phyloP scores from a whole-genome alignment of 2,888 invertebrate genomes.

The Galerucella pusilla region DNA sequence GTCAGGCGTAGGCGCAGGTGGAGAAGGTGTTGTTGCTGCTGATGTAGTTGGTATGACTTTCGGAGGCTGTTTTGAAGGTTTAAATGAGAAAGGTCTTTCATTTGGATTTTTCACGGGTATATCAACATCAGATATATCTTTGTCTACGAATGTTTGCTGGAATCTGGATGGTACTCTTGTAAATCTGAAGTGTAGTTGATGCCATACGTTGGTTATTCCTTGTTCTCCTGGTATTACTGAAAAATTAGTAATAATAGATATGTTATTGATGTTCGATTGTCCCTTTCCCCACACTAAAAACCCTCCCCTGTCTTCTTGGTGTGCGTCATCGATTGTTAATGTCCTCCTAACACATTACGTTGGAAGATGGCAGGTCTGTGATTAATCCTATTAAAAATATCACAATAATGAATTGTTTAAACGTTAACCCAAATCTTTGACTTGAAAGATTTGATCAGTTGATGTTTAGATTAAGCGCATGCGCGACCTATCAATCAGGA shows the following conservation, averaged over 20 bases:
- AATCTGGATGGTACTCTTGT: slow-evolving; percentile 12
- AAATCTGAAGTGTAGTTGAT: slow-evolving; percentile 40
- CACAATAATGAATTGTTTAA: too few relatives aligned
- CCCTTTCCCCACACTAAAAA: too few relatives aligned
- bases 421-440: too few relatives aligned
- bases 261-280: too few relatives aligned
- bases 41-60: neutral
- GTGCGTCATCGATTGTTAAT: too few relatives aligned
- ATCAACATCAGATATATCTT: slow-evolving; percentile 34
- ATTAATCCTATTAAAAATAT: too few relatives aligned
- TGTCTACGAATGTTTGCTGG: slow-evolving; percentile 18
- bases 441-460: too few relatives aligned
- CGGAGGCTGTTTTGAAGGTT: neutral
- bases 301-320: too few relatives aligned
- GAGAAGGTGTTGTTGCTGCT: neutral
- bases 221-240: slow-evolving; percentile 46
- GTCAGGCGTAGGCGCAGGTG: neutral
- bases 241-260: neutral
- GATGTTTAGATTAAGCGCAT: too few relatives aligned
- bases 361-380: too few relatives aligned
- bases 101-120: slow-evolving; percentile 40
- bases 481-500: too few relatives aligned
- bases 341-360: too few relatives aligned
- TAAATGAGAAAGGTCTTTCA: neutral
- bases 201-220: slow-evolving; percentile 51